These are phyloP conservation scores for Drosophila orosa DNA, from an alignment of 1,140 invertebrate species.

Conservation along the genomic window DNA sequence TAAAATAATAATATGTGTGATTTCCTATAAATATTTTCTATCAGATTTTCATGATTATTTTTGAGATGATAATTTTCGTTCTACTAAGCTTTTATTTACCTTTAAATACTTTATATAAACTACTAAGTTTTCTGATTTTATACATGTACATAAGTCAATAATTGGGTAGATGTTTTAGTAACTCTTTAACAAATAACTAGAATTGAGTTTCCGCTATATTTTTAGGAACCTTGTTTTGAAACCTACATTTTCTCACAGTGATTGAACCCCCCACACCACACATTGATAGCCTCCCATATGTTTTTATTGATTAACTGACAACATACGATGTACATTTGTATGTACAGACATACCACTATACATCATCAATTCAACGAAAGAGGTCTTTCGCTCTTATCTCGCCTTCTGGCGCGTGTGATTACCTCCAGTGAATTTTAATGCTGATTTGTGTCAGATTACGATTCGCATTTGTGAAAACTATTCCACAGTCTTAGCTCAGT, in stretches of 20 bases:
- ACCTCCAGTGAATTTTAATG: constrained; percentile 57
- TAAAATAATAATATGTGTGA: neutral
- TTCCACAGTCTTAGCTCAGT: constrained; percentile 21
- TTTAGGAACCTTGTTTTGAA: neutral
- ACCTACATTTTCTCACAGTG: neutral
- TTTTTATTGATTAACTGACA: constrained; percentile 54
- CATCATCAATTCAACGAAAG: constrained; percentile 49
- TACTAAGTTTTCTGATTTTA: too few species aligned
- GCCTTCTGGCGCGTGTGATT: constrained; percentile 66
- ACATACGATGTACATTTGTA: constrained; percentile 56
- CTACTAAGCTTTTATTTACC: neutral
- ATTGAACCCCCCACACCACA: neutral
- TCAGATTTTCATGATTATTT: neutral
- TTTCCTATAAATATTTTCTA: neutral
- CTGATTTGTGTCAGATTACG: constrained; percentile 32
- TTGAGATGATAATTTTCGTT: neutral
- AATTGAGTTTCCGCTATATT: neutral
- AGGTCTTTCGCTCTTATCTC: constrained; percentile 71
- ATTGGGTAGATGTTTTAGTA: neutral
- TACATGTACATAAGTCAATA: neutral
- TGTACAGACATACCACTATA: neutral
- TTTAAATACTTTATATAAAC: neutral
- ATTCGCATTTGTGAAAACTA: constrained; percentile 39
- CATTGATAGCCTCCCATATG: constrained; percentile 11
- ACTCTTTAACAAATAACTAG: neutral